These are phyloP conservation scores for Perizoma flavofasciatum DNA, from an alignment of 2,888 invertebrate genomes.

Conservation along the genomic window DNA sequence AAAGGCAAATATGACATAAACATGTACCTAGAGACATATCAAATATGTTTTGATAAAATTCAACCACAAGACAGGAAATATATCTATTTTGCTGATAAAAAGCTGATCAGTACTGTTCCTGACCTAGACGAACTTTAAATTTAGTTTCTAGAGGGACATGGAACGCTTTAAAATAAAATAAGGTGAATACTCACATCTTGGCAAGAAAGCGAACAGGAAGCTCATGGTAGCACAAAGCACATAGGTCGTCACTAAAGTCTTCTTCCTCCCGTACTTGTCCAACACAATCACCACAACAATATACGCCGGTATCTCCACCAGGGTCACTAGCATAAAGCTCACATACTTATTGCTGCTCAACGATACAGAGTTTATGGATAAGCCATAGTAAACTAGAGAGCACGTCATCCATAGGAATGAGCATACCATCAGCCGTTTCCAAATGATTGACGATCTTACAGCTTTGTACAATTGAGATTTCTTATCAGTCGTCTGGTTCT, in stretches of 20 bases:
- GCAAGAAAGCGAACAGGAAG: conserved; percentile 85
- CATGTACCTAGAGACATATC: neutral
- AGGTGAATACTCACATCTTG: conserved; percentile 74
- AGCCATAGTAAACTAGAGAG: conserved; percentile 91
- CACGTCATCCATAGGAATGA: conserved; percentile 92
- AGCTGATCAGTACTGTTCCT: no score
- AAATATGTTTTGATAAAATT: no score
- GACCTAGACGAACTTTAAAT: no score
- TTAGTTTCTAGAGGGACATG: no score
- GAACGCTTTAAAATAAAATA: neutral
- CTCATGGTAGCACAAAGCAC: conserved; percentile 85
- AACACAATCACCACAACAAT: conserved; percentile 86
- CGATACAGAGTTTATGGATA: conserved; percentile 90
- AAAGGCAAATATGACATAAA: conserved; percentile 3
- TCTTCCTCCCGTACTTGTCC: conserved; percentile 86
- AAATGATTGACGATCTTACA: conserved; percentile 81
- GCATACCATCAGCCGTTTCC: conserved; percentile 85
- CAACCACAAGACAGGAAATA: no score
- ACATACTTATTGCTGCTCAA: conserved; percentile 89
- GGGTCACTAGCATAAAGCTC: conserved; percentile 87
- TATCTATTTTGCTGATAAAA: no score
- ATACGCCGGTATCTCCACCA: conserved; percentile 90
- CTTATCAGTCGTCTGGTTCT: conserved; percentile 63
- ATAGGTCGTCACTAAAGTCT: conserved; percentile 85
- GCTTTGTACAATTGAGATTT: conserved; percentile 77